phyloP scores from a whole-genome alignment of 2,113 vertebrate species.

The Sterna hirundo region DNA sequence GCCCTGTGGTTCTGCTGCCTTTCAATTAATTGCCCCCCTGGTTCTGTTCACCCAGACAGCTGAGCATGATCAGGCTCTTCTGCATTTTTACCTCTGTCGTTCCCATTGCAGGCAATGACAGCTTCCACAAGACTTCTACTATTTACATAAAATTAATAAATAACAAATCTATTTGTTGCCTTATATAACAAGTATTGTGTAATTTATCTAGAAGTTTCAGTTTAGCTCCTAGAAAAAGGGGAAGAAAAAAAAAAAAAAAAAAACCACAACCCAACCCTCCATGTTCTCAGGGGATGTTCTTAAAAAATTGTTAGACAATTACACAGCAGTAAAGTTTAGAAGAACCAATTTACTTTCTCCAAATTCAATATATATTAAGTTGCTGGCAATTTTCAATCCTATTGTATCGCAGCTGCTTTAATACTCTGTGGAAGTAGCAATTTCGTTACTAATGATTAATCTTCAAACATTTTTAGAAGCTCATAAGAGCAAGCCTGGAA shows the following conservation, averaged over 20 bases:
- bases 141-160: not conserved
- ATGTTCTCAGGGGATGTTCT: not conserved
- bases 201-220: not conserved
- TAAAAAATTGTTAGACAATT: conserved; percentile 1
- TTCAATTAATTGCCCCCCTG: not conserved
- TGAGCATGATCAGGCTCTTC: not conserved
- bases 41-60: accelerated
- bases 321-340: not conserved
- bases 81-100: not conserved
- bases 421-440: conserved; percentile 4
- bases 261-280: not conserved
- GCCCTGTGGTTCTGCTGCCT: not conserved
- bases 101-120: not conserved
- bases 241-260: no score
- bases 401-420: not conserved
- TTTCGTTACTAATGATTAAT: conserved; percentile 28
- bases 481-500: not conserved
- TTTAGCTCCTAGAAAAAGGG: not conserved
- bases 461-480: not conserved
- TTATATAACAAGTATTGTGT: not conserved
- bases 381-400: conserved; percentile 25
- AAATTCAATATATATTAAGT: conserved; percentile 1
- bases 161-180: not conserved
- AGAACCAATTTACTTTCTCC: conserved; percentile 18
- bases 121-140: not conserved